phyloP scores from a whole-genome alignment of 2,113 vertebrate genomes.

The Phalacrocorax aristotelis region DNA sequence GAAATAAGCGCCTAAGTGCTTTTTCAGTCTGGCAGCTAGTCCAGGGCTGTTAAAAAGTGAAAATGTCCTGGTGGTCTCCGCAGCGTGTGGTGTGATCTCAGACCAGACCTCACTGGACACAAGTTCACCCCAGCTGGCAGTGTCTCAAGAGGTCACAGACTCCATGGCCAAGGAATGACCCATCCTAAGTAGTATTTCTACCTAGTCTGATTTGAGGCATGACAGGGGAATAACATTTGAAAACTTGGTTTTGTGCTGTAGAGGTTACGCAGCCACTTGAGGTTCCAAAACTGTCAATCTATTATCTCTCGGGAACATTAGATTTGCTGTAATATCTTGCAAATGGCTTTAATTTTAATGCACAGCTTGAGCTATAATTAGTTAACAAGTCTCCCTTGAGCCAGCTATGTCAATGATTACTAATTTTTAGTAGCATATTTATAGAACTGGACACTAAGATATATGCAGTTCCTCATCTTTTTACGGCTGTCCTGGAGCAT shows the following conservation, averaged over 20 bases:
- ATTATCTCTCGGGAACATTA: neutral
- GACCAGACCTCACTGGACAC: neutral
- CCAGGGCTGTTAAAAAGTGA: neutral
- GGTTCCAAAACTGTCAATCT: neutral
- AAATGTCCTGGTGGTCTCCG: neutral
- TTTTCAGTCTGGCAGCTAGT: neutral
- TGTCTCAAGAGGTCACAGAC: neutral
- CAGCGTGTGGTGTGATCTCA: neutral
- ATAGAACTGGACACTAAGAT: slow-evolving; percentile 55
- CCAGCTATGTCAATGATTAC: slow-evolving; percentile 7
- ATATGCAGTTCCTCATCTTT: neutral
- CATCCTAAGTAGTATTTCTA: neutral
- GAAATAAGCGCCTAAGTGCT: neutral
- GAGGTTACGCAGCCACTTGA: neutral
- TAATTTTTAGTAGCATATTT: slow-evolving; percentile 43
- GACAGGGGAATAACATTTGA: neutral
- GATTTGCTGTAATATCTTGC: neutral
- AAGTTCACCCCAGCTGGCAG: neutral
- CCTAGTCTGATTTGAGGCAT: neutral
- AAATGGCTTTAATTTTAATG: slow-evolving; percentile 48
- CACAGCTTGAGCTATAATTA: slow-evolving; percentile 33
- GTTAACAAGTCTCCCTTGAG: slow-evolving; percentile 20
- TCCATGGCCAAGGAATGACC: neutral
- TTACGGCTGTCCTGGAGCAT: neutral
- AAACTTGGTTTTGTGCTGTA: neutral